These are phyloP conservation scores for Dermochelys coriacea DNA, from an alignment of 2,797 vertebrate species.

Conservation along the genomic window DNA sequence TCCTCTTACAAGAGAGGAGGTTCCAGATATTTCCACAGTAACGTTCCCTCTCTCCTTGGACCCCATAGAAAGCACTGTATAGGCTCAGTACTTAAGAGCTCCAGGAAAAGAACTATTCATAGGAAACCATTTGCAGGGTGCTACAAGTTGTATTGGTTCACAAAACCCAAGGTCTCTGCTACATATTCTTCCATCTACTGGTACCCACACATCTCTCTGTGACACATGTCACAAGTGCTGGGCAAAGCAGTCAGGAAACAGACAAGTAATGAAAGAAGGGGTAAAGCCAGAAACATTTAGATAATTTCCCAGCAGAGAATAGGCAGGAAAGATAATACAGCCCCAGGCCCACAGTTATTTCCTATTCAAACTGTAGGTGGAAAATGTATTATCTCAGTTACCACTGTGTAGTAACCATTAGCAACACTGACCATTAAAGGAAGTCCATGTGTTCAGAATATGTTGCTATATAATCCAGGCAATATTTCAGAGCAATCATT, in stretches of 20 bases:
- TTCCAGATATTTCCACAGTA: neutral
- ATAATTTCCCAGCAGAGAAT: neutral
- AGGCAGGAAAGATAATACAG: neutral
- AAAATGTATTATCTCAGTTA: neutral
- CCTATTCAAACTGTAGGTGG: neutral
- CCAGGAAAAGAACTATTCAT: neutral
- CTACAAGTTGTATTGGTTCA: fast-evolving
- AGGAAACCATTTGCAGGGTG: fast-evolving
- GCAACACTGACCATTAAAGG: fast-evolving
- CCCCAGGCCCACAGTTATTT: neutral
- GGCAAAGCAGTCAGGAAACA: neutral
- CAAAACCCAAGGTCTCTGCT: fast-evolving
- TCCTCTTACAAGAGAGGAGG: fast-evolving
- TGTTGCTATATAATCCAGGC: neutral
- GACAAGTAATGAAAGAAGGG: neutral
- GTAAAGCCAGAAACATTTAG: neutral
- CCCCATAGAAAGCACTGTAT: neutral
- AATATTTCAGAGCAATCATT: fast-evolving
- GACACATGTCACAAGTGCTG: neutral
- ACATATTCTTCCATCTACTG: fast-evolving
- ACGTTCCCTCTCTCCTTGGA: fast-evolving
- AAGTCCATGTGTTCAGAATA: neutral
- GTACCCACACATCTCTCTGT: neutral
- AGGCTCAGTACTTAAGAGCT: neutral
- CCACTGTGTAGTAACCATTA: neutral